phyloP scores from a whole-genome alignment of 2,797 vertebrate species.

The Crypturellus tataupa region DNA sequence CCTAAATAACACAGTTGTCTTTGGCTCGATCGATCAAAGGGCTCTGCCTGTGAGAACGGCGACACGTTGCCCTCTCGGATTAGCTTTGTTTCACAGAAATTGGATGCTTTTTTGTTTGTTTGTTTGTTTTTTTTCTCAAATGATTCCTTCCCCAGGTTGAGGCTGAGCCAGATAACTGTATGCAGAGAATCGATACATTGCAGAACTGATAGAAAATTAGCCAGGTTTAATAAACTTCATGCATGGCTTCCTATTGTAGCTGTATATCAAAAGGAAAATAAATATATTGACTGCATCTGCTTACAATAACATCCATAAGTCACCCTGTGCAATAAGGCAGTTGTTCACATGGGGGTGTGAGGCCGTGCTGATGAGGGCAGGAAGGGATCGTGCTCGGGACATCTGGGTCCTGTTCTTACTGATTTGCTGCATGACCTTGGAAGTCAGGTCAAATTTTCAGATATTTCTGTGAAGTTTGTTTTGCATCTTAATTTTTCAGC shows the following conservation, averaged over 20 bases:
- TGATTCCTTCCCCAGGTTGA: conserved; percentile 33
- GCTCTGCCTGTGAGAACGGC: conserved; percentile 7
- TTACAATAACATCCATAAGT: conserved; percentile 75
- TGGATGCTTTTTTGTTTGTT: conserved; percentile 23
- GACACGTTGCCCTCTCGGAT: conserved; percentile 21
- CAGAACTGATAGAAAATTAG: conserved; percentile 82
- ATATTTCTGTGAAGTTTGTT: background rate
- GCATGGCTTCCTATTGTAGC: conserved; percentile 67
- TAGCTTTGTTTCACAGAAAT: conserved; percentile 35
- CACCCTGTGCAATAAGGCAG: conserved; percentile 66
- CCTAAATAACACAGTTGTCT: conserved; percentile 66
- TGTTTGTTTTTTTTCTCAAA: conserved; percentile 4
- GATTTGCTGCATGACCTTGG: conserved; percentile 36
- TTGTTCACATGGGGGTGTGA: conserved; percentile 63
- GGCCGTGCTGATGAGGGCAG: background rate
- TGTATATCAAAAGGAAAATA: conserved; percentile 82
- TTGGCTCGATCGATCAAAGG: conserved; percentile 53
- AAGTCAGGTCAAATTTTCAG: background rate
- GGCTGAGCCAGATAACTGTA: conserved; percentile 66
- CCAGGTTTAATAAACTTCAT: conserved; percentile 81
- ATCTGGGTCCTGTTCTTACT: background rate
- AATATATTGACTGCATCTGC: conserved; percentile 81
- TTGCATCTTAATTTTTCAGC: background rate
- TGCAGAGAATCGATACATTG: conserved; percentile 72
- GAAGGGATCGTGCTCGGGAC: background rate